Conservation (phyloP, 2,797 vertebrate genomes). For the Protosalanx chinensis region DNA sequence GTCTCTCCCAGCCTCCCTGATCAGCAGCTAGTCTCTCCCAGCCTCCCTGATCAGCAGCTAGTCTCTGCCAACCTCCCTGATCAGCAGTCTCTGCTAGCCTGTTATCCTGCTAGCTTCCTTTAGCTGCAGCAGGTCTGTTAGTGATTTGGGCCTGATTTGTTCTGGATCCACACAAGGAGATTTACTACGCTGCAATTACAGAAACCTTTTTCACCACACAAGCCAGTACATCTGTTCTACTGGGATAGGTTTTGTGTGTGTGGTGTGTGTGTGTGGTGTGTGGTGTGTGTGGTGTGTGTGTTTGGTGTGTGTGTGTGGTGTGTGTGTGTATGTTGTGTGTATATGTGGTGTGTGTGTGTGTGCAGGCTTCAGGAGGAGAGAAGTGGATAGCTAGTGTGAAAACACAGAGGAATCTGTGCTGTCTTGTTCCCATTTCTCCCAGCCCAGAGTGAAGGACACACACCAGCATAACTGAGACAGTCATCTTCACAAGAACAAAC, state of each 20-base stretch:
- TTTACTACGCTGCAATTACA: constrained; percentile 26
- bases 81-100: constrained; percentile 13
- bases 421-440: no score
- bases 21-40: no score
- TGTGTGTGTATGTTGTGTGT: no score
- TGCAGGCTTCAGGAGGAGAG: background rate
- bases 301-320: background rate
- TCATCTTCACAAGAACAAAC: background rate
- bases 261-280: constrained; percentile 1
- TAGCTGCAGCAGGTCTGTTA: constrained; percentile 43
- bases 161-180: constrained; percentile 26
- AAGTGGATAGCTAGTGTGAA: background rate
- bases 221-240: constrained; percentile 10
- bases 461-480: background rate
- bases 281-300: background rate
- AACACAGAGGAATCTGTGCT: no score
- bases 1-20: background rate
- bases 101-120: constrained; percentile 27
- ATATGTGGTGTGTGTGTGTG: background rate
- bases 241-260: constrained; percentile 7
- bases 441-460: background rate
- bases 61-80: background rate
- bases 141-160: constrained; percentile 44
- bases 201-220: constrained; percentile 11
- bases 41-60: no score